phyloP scores from a whole-genome alignment of 2,797 vertebrate species.

The Dryobates pubescens region DNA sequence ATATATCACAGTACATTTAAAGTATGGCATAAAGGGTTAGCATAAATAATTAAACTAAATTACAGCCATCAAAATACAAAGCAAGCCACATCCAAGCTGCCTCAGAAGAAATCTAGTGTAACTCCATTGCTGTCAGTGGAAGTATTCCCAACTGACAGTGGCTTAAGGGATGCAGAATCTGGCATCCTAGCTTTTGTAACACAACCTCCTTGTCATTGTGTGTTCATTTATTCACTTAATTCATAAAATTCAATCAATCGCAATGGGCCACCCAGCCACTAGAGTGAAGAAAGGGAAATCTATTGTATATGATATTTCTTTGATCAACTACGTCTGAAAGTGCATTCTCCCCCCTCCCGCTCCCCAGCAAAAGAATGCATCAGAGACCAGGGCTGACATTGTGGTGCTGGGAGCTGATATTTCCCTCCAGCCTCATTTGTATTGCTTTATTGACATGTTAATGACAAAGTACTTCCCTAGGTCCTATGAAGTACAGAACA shows the following conservation, averaged over 20 bases:
- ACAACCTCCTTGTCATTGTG: constrained; percentile 56
- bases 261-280: constrained; percentile 57
- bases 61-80: constrained; percentile 34
- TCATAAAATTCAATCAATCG: constrained; percentile 66
- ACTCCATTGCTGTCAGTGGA: constrained; percentile 11
- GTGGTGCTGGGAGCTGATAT: constrained; percentile 38
- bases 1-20: constrained; percentile 72
- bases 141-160: constrained; percentile 21
- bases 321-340: constrained; percentile 42
- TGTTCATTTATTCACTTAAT: constrained; percentile 61
- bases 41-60: constrained; percentile 75
- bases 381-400: constrained; percentile 24
- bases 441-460: constrained; percentile 70
- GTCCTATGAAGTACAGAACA: constrained; percentile 42
- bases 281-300: constrained; percentile 48
- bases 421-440: constrained; percentile 68
- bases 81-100: background rate
- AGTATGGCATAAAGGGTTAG: constrained; percentile 71
- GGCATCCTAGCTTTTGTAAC: constrained; percentile 51
- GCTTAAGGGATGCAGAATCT: constrained; percentile 27
- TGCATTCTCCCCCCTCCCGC: background rate
- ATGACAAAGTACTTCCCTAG: constrained; percentile 63
- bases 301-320: constrained; percentile 69
- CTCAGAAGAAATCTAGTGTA: constrained; percentile 34
- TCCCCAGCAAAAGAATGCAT: constrained; percentile 50